phyloP scores from a whole-genome alignment of 37 sponge, comb jelly and placozoan genomes.

The Chondrosia reniformis region DNA sequence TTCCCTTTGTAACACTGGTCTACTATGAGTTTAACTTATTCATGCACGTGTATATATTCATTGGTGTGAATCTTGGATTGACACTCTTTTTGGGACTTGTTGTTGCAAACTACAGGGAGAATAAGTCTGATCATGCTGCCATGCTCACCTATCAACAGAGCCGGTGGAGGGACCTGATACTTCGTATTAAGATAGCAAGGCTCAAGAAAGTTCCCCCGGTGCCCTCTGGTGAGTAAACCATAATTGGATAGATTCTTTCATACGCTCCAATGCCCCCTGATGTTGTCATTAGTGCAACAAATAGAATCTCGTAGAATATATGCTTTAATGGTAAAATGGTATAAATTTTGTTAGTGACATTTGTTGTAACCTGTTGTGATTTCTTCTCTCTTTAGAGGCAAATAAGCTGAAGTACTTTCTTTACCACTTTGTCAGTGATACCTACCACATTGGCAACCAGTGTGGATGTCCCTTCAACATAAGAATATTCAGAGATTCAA shows the following conservation, averaged over 20 bases:
- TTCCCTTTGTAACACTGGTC: not conserved
- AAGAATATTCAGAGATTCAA: not conserved
- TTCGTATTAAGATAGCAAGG: slow-evolving; percentile 47
- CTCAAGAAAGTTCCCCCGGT: slow-evolving; percentile 62
- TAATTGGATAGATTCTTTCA: too few relatives aligned
- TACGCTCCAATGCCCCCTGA: not conserved
- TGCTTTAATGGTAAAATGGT: too few relatives aligned
- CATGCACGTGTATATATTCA: slow-evolving; percentile 67
- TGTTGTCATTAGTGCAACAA: too few relatives aligned
- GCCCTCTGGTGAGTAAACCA: slow-evolving; percentile 31
- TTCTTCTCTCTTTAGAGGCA: slow-evolving; percentile 18
- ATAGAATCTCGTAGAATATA: too few relatives aligned
- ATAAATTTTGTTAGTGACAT: too few relatives aligned
- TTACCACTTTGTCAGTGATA: slow-evolving; percentile 33
- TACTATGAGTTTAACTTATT: slow-evolving; percentile 25
- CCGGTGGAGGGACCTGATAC: slow-evolving; percentile 63
- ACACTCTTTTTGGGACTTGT: slow-evolving; percentile 83
- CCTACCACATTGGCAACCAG: slow-evolving; percentile 6
- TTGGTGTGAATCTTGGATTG: slow-evolving; percentile 68
- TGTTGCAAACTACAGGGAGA: slow-evolving; percentile 76
- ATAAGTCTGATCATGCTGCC: slow-evolving; percentile 61
- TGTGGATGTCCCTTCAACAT: not conserved
- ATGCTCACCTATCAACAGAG: slow-evolving; percentile 64
- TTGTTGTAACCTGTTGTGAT: too few relatives aligned
- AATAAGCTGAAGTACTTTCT: slow-evolving; percentile 29